Percentiles rank a stretch among this genome's conserved stretches.
Evolutionary conservation across 2,113 vertebrate species (phyloP).

Genomic region (Cinclus mexicanus): DNA sequence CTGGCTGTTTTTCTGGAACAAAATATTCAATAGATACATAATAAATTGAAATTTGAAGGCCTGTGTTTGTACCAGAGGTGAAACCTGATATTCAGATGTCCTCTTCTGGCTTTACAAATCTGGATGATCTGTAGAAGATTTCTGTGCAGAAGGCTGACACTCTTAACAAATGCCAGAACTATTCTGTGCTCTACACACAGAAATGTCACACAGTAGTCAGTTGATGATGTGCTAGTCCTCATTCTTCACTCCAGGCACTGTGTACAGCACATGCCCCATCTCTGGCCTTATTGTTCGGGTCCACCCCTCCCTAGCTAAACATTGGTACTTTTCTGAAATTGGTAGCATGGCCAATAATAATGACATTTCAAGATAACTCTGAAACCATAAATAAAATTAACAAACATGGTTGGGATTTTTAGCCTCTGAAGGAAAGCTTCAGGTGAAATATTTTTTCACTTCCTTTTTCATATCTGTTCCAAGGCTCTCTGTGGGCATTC

Average conservation of each 20-base stretch:
- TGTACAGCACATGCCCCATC: background rate
- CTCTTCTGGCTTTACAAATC: background rate
- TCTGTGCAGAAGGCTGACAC: background rate
- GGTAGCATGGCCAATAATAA: background rate
- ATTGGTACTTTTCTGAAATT: background rate
- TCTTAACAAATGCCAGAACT: background rate
- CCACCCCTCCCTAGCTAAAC: background rate
- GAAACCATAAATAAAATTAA: constrained; percentile 2
- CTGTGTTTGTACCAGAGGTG: background rate
- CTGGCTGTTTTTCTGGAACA: background rate
- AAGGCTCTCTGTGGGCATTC: background rate
- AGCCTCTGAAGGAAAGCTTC: background rate
- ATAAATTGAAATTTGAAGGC: background rate
- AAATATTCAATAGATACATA: background rate
- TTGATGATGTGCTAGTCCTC: background rate
- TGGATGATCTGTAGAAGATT: background rate
- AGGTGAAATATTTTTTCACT: background rate
- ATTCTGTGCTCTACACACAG: background rate
- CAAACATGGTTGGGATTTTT: background rate
- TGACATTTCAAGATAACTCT: background rate
- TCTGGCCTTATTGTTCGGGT: background rate
- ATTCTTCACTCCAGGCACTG: background rate
- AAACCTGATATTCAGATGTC: background rate
- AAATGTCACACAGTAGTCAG: background rate
- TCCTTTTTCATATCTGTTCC: background rate